Evolutionary conservation across 2,888 invertebrate species (phyloP).

Genomic region (Harmothoe impar): DNA sequence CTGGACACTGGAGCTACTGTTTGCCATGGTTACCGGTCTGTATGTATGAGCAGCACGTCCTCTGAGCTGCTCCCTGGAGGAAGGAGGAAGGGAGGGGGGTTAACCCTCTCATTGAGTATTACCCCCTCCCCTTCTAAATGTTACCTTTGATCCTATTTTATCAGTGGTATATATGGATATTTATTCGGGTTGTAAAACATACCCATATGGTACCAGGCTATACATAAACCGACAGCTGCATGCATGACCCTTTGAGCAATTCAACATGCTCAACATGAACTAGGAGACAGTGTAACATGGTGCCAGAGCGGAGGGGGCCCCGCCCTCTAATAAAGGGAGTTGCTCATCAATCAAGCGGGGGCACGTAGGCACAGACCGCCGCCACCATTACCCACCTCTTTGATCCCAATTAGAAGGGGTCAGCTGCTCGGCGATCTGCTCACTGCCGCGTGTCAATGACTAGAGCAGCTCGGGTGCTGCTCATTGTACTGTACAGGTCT

Average conservation of each 20-base stretch:
- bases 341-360: background rate
- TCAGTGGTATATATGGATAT: too few relatives aligned
- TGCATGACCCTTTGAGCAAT: too few relatives aligned
- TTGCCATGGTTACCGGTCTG: slow-evolving; percentile 5
- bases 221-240: too few relatives aligned
- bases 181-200: too few relatives aligned
- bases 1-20: background rate
- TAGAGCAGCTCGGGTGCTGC: background rate
- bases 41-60: slow-evolving; percentile 31
- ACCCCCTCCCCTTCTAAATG: too few relatives aligned
- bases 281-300: too few relatives aligned
- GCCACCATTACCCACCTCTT: slow-evolving; percentile 49
- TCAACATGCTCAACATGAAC: too few relatives aligned
- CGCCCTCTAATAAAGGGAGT: slow-evolving; percentile 21
- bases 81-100: background rate
- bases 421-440: background rate
- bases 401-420: slow-evolving; percentile 55
- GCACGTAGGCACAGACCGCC: slow-evolving; percentile 20
- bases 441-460: background rate
- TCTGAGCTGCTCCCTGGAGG: slow-evolving; percentile 20
- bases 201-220: too few relatives aligned
- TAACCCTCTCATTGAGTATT: too few relatives aligned
- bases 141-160: too few relatives aligned
- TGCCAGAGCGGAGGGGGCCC: too few relatives aligned
- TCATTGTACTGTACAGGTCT: slow-evolving; percentile 20